Evolutionary conservation across 2,113 vertebrate species (phyloP).

Genomic region (Notechis scutatus): DNA sequence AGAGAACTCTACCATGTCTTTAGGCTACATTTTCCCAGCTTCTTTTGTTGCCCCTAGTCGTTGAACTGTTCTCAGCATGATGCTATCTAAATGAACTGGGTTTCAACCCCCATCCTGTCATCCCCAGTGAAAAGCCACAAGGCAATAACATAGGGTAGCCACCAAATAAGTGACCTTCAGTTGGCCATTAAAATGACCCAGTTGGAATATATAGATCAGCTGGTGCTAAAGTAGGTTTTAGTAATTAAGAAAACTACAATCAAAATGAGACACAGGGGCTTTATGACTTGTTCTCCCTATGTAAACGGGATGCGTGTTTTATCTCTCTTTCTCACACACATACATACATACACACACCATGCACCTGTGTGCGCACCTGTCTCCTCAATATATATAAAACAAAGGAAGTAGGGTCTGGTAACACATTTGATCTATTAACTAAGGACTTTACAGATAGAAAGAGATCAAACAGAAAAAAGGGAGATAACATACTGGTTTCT

Average conservation of each 20-base stretch:
- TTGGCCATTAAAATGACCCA: not conserved
- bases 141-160: not conserved
- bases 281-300: not conserved
- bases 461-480: not conserved
- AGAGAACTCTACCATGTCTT: not conserved
- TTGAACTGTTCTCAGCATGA: not conserved
- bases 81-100: not conserved
- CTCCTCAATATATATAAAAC: not conserved
- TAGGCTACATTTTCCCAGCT: not conserved
- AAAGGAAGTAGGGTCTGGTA: not conserved
- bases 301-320: not conserved
- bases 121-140: not conserved
- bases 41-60: not conserved
- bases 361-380: not conserved
- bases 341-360: not conserved
- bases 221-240: not conserved
- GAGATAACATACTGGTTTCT: not conserved
- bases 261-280: not conserved
- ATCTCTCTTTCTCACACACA: not conserved
- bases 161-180: not conserved
- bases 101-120: not conserved
- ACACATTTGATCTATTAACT: not conserved
- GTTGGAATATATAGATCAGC: not conserved
- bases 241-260: not conserved
- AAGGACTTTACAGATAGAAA: not conserved